These are phyloP conservation scores for Phataginus tricuspis DNA, from an alignment of 2,797 vertebrate species.

Conservation along the genomic window DNA sequence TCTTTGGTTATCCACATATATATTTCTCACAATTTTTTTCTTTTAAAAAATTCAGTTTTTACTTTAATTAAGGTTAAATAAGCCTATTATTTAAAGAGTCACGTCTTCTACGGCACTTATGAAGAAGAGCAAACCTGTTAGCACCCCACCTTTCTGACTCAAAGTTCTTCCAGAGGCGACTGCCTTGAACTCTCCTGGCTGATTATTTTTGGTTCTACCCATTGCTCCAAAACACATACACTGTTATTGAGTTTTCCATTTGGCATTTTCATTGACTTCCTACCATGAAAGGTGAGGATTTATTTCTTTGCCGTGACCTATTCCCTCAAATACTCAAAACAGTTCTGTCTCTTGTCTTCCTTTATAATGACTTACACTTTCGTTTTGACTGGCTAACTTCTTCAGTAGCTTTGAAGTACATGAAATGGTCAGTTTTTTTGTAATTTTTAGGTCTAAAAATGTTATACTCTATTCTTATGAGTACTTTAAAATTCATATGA, in stretches of 20 bases:
- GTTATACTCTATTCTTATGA: background rate
- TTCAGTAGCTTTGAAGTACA: background rate
- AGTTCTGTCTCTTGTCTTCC: background rate
- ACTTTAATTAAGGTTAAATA: constrained; percentile 12
- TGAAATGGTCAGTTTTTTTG: background rate
- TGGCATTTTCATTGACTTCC: background rate
- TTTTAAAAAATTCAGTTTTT: background rate
- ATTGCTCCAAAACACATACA: background rate
- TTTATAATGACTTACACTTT: background rate
- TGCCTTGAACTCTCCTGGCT: background rate
- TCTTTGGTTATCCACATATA: background rate
- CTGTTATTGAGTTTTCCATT: background rate
- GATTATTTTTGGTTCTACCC: background rate
- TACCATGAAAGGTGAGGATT: background rate
- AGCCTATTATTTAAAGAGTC: background rate
- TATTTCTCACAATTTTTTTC: background rate
- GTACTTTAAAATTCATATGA: background rate
- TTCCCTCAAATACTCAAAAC: background rate
- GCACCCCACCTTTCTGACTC: background rate
- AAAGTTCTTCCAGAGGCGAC: background rate
- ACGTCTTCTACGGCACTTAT: background rate
- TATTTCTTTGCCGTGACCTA: background rate
- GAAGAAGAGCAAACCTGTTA: background rate
- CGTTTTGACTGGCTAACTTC: background rate
- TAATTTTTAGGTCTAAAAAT: background rate